Percentiles rank a stretch among this genome's conserved stretches.
Evolutionary conservation across 2,888 invertebrate species (phyloP).

Genomic region (Nebria brevicollis): DNA sequence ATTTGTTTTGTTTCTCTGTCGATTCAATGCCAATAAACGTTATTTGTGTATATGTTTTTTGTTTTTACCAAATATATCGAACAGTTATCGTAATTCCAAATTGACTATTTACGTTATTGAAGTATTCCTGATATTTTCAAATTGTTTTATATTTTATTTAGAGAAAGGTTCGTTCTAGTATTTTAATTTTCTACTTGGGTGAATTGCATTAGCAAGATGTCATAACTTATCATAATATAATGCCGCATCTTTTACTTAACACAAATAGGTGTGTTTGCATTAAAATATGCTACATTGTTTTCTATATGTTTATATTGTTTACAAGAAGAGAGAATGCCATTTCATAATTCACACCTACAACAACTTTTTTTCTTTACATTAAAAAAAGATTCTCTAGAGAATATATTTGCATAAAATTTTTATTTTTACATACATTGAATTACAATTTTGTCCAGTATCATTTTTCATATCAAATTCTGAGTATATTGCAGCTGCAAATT

Average conservation of each 20-base stretch:
- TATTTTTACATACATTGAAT: too few relatives aligned
- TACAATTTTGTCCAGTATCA: too few relatives aligned
- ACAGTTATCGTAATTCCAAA: too few relatives aligned
- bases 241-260: background rate
- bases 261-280: background rate
- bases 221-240: background rate
- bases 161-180: background rate
- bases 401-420: background rate
- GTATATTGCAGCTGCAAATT: too few relatives aligned
- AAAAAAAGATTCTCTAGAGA: background rate
- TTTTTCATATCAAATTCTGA: too few relatives aligned
- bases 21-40: too few relatives aligned
- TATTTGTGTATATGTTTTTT: too few relatives aligned
- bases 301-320: background rate
- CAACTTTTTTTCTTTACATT: background rate
- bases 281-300: background rate
- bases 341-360: slow-evolving; percentile 1
- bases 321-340: background rate
- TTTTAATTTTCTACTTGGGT: background rate
- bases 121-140: too few relatives aligned
- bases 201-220: background rate
- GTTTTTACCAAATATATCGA: too few relatives aligned
- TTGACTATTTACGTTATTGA: too few relatives aligned
- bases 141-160: background rate
- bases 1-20: too few relatives aligned